Evolutionary conservation across 2,113 vertebrate genomes (phyloP), one percentile per base, ranked within the genome.

Genomic region (Zootoca vivipara): DNA sequence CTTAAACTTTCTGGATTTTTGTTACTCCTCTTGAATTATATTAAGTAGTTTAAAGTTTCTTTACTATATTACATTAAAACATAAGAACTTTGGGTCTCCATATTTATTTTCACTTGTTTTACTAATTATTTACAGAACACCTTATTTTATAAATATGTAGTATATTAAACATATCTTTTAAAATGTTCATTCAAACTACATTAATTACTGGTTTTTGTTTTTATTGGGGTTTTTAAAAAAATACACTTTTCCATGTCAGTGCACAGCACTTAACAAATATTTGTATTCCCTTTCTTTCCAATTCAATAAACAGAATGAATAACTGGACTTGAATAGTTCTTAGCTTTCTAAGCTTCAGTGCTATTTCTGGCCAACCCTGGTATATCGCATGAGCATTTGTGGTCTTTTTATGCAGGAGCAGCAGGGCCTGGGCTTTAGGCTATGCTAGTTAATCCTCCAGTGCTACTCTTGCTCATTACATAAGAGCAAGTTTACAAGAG

Each of bases 41-140:
- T 97, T 96, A 96, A 96, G 94, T 97, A 96, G 96, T 95, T 97
- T 95, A 96, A 95, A 94, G 97, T 98, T 98, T 98, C 97, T 97
- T 98, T 96, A 96, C 97, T 98, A 97, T 99, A 98, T 99, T 97
- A 98, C 98, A 98, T 99, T 99, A 99, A 99, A 98, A 97, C 98
- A 97, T 98, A 98, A 98, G 97, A 98, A 97, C 96, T 97, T 97
- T 96, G 97, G 96, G 98, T 97, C 97, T 99, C 87, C 96, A 94
- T 97, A 97, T 98, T 98, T 96, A 96, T 97, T 98, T 97, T 97
- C 96, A 97, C 94, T 94, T 96, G 94, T 96, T 96, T 95, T 97
- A 96, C 95, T 97, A 96, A 96, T 96, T 96, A 96, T 97, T 96
- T 97, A 96, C 96, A 94, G 95, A 95, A 97, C 96, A 97, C 94